These are phyloP conservation scores for Nematopogon swammerdamellus DNA, from an alignment of 2,888 invertebrate species.

Conservation along the genomic window DNA sequence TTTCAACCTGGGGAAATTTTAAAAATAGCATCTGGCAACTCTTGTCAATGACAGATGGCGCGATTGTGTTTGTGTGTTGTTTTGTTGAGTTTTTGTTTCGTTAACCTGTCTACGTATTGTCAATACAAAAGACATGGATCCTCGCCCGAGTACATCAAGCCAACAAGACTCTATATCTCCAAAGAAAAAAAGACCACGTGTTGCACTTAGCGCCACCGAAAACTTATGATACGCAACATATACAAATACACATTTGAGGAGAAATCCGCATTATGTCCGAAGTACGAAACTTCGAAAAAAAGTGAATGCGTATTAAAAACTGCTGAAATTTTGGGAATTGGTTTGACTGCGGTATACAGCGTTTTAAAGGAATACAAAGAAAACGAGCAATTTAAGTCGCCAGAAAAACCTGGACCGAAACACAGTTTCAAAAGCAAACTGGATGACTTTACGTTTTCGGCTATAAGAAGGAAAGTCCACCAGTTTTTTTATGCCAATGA, in stretches of 20 bases:
- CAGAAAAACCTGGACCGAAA: slow-evolving; percentile 12
- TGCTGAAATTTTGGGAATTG: slow-evolving; percentile 12
- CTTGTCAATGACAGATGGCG: too few relatives aligned
- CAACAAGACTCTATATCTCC: slow-evolving; percentile 6
- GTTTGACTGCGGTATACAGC: slow-evolving; percentile 12
- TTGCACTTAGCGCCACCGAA: slow-evolving; percentile 12
- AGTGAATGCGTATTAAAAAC: slow-evolving; percentile 11
- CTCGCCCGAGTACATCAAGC: too few relatives aligned
- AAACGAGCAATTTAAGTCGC: slow-evolving; percentile 13
- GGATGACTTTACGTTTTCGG: slow-evolving; percentile 15
- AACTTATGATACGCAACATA: slow-evolving; percentile 13
- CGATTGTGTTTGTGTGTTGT: too few relatives aligned
- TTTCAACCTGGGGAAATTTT: too few relatives aligned
- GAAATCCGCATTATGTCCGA: slow-evolving; percentile 9
- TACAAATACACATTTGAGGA: slow-evolving; percentile 15
- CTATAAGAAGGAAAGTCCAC: slow-evolving; percentile 15
- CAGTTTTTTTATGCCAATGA: slow-evolving; percentile 15
- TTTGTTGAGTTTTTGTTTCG: too few relatives aligned
- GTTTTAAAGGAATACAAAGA: slow-evolving; percentile 14
- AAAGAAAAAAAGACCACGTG: slow-evolving; percentile 12
- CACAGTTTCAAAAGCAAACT: slow-evolving; percentile 16
- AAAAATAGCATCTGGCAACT: too few relatives aligned
- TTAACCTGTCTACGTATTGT: too few relatives aligned
- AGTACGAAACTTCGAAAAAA: slow-evolving; percentile 7
- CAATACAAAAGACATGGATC: too few relatives aligned